These are phyloP conservation scores for Anguilla anguilla DNA, from an alignment of 2,797 vertebrate species.

Conservation along the genomic window DNA sequence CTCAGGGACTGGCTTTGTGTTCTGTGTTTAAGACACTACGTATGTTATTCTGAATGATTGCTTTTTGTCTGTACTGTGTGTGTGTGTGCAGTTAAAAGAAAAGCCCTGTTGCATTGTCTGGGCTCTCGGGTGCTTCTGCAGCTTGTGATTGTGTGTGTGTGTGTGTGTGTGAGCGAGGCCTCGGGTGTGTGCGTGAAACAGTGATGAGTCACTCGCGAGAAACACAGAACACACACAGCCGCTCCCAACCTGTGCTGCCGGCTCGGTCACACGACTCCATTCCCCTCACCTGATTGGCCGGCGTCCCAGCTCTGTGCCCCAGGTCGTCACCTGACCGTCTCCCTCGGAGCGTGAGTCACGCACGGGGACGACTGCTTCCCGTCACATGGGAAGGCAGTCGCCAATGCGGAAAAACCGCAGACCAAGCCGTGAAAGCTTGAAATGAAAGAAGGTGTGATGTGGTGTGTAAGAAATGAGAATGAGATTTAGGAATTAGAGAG, in stretches of 20 bases:
- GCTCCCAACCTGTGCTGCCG: slow-evolving; percentile 7
- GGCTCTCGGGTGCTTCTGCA: not conserved
- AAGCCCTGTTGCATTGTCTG: not conserved
- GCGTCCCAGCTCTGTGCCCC: not conserved
- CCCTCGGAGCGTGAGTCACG: slow-evolving; percentile 21
- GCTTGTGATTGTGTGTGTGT: not conserved
- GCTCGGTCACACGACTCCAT: slow-evolving; percentile 16
- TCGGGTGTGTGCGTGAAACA: not conserved
- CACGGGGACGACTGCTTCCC: slow-evolving; percentile 24
- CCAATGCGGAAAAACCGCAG: not conserved
- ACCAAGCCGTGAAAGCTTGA: not conserved
- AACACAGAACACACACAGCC: not conserved
- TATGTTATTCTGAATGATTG: not conserved
- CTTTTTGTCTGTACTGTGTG: not conserved
- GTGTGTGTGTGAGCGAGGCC: not conserved
- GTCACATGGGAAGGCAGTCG: not conserved
- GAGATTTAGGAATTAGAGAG: not conserved
- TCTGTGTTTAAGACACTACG: not conserved
- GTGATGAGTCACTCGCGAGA: slow-evolving; percentile 31
- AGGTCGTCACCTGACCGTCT: slow-evolving; percentile 34
- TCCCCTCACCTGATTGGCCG: slow-evolving; percentile 21
- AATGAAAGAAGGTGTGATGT: not conserved
- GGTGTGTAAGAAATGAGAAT: not conserved
- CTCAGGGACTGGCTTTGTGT: not conserved
- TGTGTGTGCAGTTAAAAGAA: not conserved